Base-by-base conservation (phyloP, 2,113 vertebrate genomes). In the Trachemys scripta region DNA sequence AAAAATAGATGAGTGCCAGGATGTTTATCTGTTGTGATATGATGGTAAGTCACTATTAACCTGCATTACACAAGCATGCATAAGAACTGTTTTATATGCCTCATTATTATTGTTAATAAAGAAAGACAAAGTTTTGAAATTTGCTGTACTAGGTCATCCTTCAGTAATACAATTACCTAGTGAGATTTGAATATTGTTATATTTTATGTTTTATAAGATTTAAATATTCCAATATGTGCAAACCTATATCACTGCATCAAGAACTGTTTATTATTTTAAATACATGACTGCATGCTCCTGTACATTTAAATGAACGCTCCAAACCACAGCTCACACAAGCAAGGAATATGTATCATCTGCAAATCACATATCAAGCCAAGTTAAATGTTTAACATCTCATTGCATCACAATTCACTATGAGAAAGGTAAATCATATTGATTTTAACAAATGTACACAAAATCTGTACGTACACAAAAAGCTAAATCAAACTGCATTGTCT, bases 351-450 rank as follows among this genome's bases (percentile, higher is more conserved):
- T 54, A 96, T 85, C 79, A 92, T 92, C 14, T 47, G 47, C 57
- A 97, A 96, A 91, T 92, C 95, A 97, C 69, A 72, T 35, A 94
- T 94, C 92, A 97, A 97, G 91, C 47, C 35, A 91, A 90, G 45
- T 94, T 93, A 96, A 95, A 96, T 84, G 56, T 97, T 94, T 97
- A 85, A 97, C 93, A 53, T 85, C 91, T 45, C 75, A 35, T 94
- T 87, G 59, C 47, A 89, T 47, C 90, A 87, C 50, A 69, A 85
- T 88, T 98, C 59, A 81, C 69, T 87, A 62, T 27, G 89, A 96
- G 42, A 85, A 89, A 80, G 91, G 76, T 79, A 95, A 98, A 95
- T 94, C 25, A 96, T 91, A 96, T 87, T 80, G 57, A 84, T 84
- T 76, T 31, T 86, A 97, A 95, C 79, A 96, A 97, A 94, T 8